Evolutionary conservation across 2,113 vertebrate genomes (phyloP).

Genomic region (Datnioides undecimradiatus): DNA sequence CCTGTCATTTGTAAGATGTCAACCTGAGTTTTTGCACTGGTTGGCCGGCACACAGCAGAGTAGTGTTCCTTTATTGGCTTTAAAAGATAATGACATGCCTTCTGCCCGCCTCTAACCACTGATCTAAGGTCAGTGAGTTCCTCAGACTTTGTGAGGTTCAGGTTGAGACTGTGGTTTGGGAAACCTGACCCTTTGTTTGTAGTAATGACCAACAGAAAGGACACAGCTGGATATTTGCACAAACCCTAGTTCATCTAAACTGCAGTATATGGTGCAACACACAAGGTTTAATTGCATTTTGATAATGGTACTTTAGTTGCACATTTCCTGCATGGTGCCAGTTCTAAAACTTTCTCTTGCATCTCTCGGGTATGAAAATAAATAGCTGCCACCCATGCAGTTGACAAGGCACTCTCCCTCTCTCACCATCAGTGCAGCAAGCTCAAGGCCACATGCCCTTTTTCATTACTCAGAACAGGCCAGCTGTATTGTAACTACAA

Average conservation of each 20-base stretch:
- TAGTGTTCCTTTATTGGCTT: constrained; percentile 71
- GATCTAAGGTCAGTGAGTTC: constrained; percentile 63
- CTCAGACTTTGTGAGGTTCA: constrained; percentile 26
- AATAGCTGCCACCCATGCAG: constrained; percentile 82
- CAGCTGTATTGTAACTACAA: constrained; percentile 88
- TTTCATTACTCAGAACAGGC: constrained; percentile 84
- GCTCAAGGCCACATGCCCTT: constrained; percentile 83
- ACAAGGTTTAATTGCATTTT: constrained; percentile 8
- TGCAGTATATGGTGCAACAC: not conserved
- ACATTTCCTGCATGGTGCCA: not conserved
- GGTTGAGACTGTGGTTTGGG: constrained; percentile 26
- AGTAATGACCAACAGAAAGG: constrained; percentile 10
- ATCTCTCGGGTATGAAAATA: constrained; percentile 58
- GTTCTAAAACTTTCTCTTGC: constrained; percentile 10
- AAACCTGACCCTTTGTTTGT: constrained; percentile 39
- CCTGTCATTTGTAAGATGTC: constrained; percentile 64
- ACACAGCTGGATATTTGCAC: constrained; percentile 7
- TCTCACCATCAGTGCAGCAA: constrained; percentile 65
- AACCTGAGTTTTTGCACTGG: constrained; percentile 45
- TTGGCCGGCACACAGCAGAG: constrained; percentile 58
- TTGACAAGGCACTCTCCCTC: constrained; percentile 63
- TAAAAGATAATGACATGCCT: constrained; percentile 78
- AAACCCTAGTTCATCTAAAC: not conserved
- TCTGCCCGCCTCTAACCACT: constrained; percentile 44
- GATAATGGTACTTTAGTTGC: not conserved